Evolutionary conservation across 2,888 invertebrate genomes (phyloP).

Genomic region (Euspilapteryx auroguttella): DNA sequence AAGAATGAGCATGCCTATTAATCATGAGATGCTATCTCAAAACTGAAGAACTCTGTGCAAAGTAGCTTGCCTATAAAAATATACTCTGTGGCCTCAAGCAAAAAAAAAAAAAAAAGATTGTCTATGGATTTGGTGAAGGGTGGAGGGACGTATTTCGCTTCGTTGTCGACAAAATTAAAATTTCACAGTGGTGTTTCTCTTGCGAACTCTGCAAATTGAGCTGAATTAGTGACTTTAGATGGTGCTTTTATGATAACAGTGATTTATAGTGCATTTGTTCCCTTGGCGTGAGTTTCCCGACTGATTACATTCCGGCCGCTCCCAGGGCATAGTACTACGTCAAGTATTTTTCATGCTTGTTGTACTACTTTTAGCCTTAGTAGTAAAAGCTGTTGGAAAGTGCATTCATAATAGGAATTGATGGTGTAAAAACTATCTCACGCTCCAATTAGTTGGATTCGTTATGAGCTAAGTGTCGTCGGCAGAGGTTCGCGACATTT

Average conservation of each 20-base stretch:
- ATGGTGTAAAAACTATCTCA: slow-evolving; percentile 46
- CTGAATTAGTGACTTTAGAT: slow-evolving; percentile 31
- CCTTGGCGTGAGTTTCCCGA: slow-evolving; percentile 18
- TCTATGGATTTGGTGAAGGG: slow-evolving; percentile 39
- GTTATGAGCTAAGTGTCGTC: slow-evolving; percentile 30
- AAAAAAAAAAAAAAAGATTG: slow-evolving; percentile 4
- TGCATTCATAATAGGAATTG: slow-evolving; percentile 43
- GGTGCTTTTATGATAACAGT: slow-evolving; percentile 19
- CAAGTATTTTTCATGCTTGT: slow-evolving; percentile 55
- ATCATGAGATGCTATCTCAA: too few species aligned
- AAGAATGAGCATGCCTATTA: too few species aligned
- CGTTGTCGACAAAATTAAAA: slow-evolving; percentile 43
- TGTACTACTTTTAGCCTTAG: slow-evolving; percentile 46
- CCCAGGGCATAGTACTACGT: slow-evolving; percentile 48
- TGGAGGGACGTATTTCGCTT: slow-evolving; percentile 46
- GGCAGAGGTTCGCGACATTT: slow-evolving; percentile 33
- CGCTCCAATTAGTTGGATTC: slow-evolving; percentile 29
- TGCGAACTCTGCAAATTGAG: slow-evolving; percentile 25
- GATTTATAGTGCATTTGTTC: slow-evolving; percentile 22
- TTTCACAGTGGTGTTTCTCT: slow-evolving; percentile 38
- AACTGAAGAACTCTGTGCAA: too few species aligned
- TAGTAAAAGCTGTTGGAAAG: slow-evolving; percentile 60
- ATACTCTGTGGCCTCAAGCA: neutral
- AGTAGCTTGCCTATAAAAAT: too few species aligned
- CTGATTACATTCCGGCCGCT: slow-evolving; percentile 50